Percentiles rank a stretch among this genome's conserved stretches.
Evolutionary conservation across 2,888 invertebrate species (phyloP).

Genomic region (Polymixis lichenea): DNA sequence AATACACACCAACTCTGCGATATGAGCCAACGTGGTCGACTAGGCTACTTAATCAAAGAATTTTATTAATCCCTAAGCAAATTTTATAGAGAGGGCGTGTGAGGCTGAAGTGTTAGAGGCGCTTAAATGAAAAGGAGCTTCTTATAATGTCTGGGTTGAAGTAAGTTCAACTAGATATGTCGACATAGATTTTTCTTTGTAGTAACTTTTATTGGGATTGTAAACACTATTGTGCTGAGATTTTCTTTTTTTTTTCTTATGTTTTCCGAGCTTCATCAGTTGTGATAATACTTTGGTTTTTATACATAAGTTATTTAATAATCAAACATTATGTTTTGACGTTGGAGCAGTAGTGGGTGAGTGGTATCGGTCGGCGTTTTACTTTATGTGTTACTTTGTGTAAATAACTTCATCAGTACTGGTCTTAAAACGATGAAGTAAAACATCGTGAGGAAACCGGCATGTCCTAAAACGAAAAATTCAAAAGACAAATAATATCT

Average conservation of each 20-base stretch:
- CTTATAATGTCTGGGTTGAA: not conserved
- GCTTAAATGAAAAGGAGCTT: not conserved
- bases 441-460: not conserved
- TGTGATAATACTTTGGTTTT: not conserved
- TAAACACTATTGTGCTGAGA: not conserved
- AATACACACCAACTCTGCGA: slow-evolving; percentile 10
- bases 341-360: no score
- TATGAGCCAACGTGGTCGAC: not conserved
- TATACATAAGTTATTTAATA: not conserved
- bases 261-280: no score
- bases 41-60: slow-evolving; percentile 18
- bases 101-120: not conserved
- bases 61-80: slow-evolving; percentile 30
- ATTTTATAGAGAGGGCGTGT: not conserved
- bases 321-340: no score
- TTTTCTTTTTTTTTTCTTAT: not conserved
- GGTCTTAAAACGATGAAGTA: no score
- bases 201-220: not conserved
- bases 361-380: no score
- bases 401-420: no score
- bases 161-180: not conserved
- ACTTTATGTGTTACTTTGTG: no score
- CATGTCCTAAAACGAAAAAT: not conserved
- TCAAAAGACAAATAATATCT: not conserved
- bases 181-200: not conserved